Conservation (phyloP, 2,113 vertebrate species). For the Ptilorrhoa leucosticta region DNA sequence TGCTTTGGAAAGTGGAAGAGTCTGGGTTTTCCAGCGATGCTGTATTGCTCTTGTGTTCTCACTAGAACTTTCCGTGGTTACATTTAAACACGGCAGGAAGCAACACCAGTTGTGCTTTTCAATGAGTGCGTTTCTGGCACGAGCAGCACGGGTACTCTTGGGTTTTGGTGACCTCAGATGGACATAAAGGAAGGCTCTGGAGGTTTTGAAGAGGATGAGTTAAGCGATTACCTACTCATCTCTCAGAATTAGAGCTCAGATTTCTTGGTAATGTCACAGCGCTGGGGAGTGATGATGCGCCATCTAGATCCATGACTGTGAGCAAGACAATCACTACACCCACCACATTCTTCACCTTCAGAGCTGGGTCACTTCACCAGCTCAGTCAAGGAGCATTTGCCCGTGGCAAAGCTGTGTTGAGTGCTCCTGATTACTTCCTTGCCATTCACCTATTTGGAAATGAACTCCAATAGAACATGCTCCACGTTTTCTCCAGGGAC, state of each 20-base stretch:
- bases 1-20: not conserved
- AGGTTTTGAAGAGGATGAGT: not conserved
- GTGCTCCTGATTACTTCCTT: not conserved
- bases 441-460: not conserved
- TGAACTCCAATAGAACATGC: fast-evolving
- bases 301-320: not conserved
- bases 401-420: not conserved
- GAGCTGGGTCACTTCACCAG: not conserved
- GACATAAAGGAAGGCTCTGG: not conserved
- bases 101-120: not conserved
- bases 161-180: not conserved
- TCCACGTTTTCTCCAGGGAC: not conserved
- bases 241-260: not conserved
- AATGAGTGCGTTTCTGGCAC: not conserved
- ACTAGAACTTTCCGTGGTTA: not conserved
- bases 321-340: not conserved
- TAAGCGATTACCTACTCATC: not conserved
- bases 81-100: not conserved
- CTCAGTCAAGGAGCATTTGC: not conserved
- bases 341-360: not conserved
- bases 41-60: not conserved
- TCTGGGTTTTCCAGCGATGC: not conserved
- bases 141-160: not conserved
- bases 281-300: not conserved
- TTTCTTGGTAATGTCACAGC: not conserved